Evolutionary conservation across 1,140 invertebrate genomes (phyloP).

Genomic region (Magallana ariakensis): DNA sequence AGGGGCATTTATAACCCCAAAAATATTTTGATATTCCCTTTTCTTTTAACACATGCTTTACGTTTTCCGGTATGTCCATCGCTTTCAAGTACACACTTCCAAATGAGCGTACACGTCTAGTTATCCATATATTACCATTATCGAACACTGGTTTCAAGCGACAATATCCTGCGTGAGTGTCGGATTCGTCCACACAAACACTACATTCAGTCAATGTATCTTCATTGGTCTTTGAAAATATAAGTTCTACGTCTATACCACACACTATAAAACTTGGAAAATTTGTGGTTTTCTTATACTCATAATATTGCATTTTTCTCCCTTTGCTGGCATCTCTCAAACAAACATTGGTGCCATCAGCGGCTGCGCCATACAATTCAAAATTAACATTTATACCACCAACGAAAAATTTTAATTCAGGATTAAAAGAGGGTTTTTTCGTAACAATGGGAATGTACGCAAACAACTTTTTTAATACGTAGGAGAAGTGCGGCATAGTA

Average conservation of each 20-base stretch:
- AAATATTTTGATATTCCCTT: background rate
- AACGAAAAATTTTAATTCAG: background rate
- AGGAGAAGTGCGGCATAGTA: background rate
- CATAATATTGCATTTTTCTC: slow-evolving; percentile 6
- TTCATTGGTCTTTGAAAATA: background rate
- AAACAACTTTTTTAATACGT: background rate
- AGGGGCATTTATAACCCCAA: background rate
- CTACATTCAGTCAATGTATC: too few relatives aligned
- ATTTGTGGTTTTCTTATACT: background rate
- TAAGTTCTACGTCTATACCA: background rate
- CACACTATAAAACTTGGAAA: background rate
- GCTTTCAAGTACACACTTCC: background rate
- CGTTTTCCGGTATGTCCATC: background rate
- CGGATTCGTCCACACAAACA: background rate
- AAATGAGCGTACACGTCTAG: background rate
- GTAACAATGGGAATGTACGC: background rate
- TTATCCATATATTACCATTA: background rate
- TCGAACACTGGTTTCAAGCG: background rate
- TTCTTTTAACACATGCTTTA: background rate
- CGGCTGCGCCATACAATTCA: background rate
- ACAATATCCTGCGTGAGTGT: background rate
- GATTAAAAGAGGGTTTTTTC: background rate
- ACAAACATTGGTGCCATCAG: background rate
- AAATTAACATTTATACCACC: too few relatives aligned
- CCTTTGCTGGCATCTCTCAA: background rate